Base-by-base conservation (phyloP, 2,888 invertebrate species). In the Ashinkailepas kermadecensis region DNA sequence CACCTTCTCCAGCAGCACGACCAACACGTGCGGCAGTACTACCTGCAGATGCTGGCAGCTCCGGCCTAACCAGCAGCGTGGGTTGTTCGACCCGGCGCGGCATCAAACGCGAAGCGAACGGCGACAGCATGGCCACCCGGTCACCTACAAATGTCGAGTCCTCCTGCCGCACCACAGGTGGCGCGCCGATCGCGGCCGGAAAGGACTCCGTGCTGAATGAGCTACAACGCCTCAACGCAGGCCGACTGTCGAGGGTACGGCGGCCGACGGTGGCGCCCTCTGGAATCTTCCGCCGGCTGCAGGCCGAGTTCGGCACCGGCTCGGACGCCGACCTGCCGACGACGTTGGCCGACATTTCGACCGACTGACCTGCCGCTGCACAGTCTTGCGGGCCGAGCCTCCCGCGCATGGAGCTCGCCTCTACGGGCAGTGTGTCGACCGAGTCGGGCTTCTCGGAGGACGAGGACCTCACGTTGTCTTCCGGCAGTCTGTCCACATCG, bases 401-500 rank as follows among this genome's bases (percentile, higher is more conserved):
- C 9, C 23, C 65, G 11, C n/a, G 65, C 7, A 10, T 18, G 54
- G 54, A 74, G 23, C 65, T 74, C 18, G 7, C 74, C 18, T 74
- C 74, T 54, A 74, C n/a, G 21, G 25, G 25, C 39, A 74, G 74
- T 15, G 23, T 74, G 15, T 74, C 74, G 39, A 74, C 74, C 15
- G 74, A 74, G 54, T 74, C 74, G 8, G 74, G 74, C 8, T 74
- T 74, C 54, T 74, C 74, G 18, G 74, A 74, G 21, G 74, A 74
- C 9, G 74, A 74, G 54, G 65, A 65, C 18, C 23, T 65, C 59
- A 15, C 59, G 23, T 7, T 18, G 23, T 23, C 65, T 3, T n/a
- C 65, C 10, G 65, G 65, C n/a, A n/a, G 23, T 18, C 65, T 9
- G 23, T 18, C 62, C 18, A 0, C 62, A 15, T 18, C 15, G 15